These are phyloP conservation scores for Chamaea fasciata DNA, from an alignment of 2,113 vertebrate genomes.

Conservation along the genomic window DNA sequence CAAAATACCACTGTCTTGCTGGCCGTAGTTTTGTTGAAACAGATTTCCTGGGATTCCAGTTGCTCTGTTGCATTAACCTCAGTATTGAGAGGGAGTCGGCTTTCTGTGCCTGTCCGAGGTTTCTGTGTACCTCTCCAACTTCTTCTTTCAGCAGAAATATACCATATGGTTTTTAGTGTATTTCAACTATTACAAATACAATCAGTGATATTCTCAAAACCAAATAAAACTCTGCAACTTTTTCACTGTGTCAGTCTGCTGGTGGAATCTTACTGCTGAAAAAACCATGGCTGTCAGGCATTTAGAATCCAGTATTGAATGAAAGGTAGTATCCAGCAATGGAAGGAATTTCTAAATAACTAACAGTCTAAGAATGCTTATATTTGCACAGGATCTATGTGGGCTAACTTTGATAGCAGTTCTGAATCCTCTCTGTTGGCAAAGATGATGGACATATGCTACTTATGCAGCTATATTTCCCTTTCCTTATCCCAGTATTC, in stretches of 20 bases:
- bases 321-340: neutral
- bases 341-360: neutral
- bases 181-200: neutral
- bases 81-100: neutral
- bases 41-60: neutral
- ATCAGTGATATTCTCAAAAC: neutral
- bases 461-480: neutral
- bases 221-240: neutral
- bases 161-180: neutral
- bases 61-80: neutral
- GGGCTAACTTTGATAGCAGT: neutral
- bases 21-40: conserved; percentile 25
- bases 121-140: neutral
- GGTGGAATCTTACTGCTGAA: neutral
- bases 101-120: neutral
- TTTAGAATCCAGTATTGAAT: neutral
- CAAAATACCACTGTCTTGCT: neutral
- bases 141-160: neutral
- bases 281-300: neutral
- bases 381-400: neutral
- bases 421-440: neutral
- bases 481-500: neutral
- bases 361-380: neutral
- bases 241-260: neutral
- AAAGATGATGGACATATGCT: neutral